Conservation (phyloP, 2,797 vertebrate species). For the Thamnophis elegans region DNA sequence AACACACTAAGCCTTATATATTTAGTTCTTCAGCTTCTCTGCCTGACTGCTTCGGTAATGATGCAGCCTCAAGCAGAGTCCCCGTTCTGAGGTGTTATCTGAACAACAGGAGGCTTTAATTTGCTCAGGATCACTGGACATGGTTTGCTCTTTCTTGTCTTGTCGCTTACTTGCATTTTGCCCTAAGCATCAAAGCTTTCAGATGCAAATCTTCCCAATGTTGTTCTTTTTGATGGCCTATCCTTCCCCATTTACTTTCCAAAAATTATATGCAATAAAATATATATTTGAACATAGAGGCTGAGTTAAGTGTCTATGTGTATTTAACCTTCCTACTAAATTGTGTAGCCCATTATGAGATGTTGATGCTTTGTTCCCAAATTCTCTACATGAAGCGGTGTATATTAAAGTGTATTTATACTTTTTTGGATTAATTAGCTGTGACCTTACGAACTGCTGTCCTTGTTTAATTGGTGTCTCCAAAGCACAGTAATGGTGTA, state of each 20-base stretch:
- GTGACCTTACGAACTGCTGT: constrained; percentile 85
- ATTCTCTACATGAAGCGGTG: constrained; percentile 71
- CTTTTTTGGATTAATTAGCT: constrained; percentile 82
- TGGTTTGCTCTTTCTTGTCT: constrained; percentile 45
- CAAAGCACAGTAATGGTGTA: constrained; percentile 83
- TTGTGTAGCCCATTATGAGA: constrained; percentile 68
- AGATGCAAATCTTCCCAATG: constrained; percentile 59
- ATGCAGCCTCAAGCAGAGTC: constrained; percentile 59
- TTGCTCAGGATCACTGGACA: constrained; percentile 66
- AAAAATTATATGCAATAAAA: constrained; percentile 47
- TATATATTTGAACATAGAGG: constrained; percentile 49
- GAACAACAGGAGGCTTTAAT: constrained; percentile 65
- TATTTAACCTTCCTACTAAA: constrained; percentile 68
- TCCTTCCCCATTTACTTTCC: constrained; percentile 39
- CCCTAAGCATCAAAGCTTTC: constrained; percentile 70
- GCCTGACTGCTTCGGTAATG: constrained; percentile 5
- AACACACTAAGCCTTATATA: background rate
- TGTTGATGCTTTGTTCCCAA: constrained; percentile 65
- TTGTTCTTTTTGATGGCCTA: constrained; percentile 59
- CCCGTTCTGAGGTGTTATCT: constrained; percentile 68
- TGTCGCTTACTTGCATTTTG: constrained; percentile 65
- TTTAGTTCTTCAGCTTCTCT: background rate
- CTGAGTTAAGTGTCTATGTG: constrained; percentile 54
- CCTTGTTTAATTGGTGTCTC: constrained; percentile 87
- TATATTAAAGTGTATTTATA: constrained; percentile 74